Evolutionary conservation across 2,797 vertebrate species (phyloP).

Genomic region (Danio tinwini): DNA sequence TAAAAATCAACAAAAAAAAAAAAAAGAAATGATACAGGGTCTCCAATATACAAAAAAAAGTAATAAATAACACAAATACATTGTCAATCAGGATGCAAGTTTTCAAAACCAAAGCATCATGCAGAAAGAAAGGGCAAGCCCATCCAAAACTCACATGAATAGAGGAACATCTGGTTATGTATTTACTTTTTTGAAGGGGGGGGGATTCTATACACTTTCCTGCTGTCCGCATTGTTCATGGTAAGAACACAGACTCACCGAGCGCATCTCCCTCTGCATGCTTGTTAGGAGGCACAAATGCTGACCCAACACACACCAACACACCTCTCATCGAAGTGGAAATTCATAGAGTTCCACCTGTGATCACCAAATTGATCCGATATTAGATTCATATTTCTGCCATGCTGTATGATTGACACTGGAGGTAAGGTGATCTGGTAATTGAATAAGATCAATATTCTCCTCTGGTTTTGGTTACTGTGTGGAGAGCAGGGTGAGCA

Average conservation of each 20-base stretch:
- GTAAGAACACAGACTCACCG: slow-evolving; percentile 33
- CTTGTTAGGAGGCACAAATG: slow-evolving; percentile 48
- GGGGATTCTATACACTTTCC: slow-evolving; percentile 75
- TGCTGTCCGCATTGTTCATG: slow-evolving; percentile 4
- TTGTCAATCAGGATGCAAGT: slow-evolving; percentile 76
- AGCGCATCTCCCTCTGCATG: slow-evolving; percentile 43
- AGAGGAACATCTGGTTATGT: slow-evolving; percentile 65
- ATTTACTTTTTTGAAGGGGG: slow-evolving; percentile 20
- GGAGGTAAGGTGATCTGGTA: slow-evolving; percentile 56
- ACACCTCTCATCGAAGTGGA: slow-evolving; percentile 49
- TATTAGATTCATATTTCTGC: slow-evolving; percentile 34
- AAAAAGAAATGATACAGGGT: slow-evolving; percentile 60
- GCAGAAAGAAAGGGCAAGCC: slow-evolving; percentile 80
- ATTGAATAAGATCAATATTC: slow-evolving; percentile 55
- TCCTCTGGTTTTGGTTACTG: slow-evolving; percentile 52
- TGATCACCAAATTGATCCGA: slow-evolving; percentile 42
- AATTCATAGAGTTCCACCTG: slow-evolving; percentile 11
- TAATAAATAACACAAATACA: slow-evolving; percentile 72
- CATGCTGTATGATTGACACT: slow-evolving; percentile 42
- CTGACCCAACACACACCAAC: slow-evolving; percentile 58
- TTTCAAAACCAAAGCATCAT: slow-evolving; percentile 82
- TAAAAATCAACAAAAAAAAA: slow-evolving; percentile 57
- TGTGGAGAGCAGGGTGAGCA: slow-evolving; percentile 45
- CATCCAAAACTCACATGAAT: slow-evolving; percentile 76
- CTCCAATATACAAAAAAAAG: slow-evolving; percentile 70